These are phyloP conservation scores for Parazoanthus darwini DNA, from an alignment of 92 coral and sea anemone genomes.

Conservation along the genomic window DNA sequence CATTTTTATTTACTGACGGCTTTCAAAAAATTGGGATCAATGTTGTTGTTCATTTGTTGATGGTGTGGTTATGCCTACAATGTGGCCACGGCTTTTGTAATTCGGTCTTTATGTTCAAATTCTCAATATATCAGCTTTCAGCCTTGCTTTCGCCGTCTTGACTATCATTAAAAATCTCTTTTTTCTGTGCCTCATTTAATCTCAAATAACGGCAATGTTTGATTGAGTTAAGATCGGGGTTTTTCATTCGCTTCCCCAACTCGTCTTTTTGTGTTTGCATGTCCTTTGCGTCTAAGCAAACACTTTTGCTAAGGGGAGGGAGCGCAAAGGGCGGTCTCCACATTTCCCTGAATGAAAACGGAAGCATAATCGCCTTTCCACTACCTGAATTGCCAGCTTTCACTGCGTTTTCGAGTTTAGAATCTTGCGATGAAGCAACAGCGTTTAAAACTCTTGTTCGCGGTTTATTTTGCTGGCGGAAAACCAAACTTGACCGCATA, in stretches of 20 bases:
- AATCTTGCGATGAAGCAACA: not conserved
- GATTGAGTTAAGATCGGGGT: constrained; percentile 29
- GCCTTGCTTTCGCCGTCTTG: not conserved
- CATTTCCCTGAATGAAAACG: not conserved
- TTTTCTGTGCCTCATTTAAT: constrained; percentile 39
- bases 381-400: not conserved
- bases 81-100: too few species aligned
- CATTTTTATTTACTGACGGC: too few species aligned
- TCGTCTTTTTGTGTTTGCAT: constrained; percentile 47
- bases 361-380: not conserved
- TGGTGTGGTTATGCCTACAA: not conserved
- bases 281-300: constrained; percentile 40
- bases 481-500: constrained; percentile 50
- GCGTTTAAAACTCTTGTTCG: not conserved
- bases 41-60: not conserved
- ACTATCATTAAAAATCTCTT: constrained; percentile 1
- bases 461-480: constrained; percentile 28
- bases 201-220: constrained; percentile 56
- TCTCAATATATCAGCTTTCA: not conserved
- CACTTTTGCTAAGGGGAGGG: constrained; percentile 54
- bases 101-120: not conserved
- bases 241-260: constrained; percentile 9
- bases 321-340: constrained; percentile 43
- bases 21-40: too few species aligned
- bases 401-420: not conserved